Conservation (phyloP, 1,140 invertebrate genomes). For the Proctacanthus coquilletti region DNA sequence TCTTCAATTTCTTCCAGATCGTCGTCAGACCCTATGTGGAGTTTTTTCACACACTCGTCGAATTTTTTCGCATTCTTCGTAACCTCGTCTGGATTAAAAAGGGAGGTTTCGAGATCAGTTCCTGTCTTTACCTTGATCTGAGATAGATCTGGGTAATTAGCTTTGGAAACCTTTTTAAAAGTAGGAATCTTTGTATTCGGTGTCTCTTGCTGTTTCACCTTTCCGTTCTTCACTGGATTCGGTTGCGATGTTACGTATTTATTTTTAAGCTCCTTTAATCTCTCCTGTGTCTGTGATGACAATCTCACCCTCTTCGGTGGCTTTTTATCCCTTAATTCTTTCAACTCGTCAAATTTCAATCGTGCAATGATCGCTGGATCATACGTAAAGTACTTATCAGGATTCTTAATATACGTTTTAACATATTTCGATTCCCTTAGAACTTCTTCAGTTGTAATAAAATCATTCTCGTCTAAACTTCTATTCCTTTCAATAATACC, state of each 20-base stretch:
- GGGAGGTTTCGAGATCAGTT: conserved; percentile 13
- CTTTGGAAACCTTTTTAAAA: conserved; percentile 25
- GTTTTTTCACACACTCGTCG: conserved; percentile 24
- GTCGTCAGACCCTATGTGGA: conserved; percentile 26
- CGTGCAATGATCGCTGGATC: conserved; percentile 24
- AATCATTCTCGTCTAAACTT: conserved; percentile 19
- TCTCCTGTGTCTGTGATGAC: conserved; percentile 6
- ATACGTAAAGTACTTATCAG: conserved; percentile 25
- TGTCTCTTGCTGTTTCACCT: conserved; percentile 1
- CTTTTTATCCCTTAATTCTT: conserved; percentile 10
- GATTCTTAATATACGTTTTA: conserved; percentile 29
- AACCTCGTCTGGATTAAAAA: conserved; percentile 23
- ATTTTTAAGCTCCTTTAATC: conserved; percentile 11
- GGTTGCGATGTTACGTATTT: conserved; percentile 2
- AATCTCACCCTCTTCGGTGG: conserved; percentile 10
- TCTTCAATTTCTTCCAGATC: conserved; percentile 27
- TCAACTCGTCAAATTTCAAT: conserved; percentile 19
- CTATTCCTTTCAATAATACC: conserved; percentile 6
- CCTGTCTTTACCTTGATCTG: conserved; percentile 25
- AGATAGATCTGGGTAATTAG: conserved; percentile 28
- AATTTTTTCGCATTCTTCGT: conserved; percentile 27
- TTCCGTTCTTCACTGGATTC: neutral
- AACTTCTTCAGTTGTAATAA: conserved; percentile 27
- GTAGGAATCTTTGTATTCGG: conserved; percentile 8
- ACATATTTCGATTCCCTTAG: conserved; percentile 30